phyloP scores from a whole-genome alignment of 2,113 vertebrate species.

The Ellobius talpinus region DNA sequence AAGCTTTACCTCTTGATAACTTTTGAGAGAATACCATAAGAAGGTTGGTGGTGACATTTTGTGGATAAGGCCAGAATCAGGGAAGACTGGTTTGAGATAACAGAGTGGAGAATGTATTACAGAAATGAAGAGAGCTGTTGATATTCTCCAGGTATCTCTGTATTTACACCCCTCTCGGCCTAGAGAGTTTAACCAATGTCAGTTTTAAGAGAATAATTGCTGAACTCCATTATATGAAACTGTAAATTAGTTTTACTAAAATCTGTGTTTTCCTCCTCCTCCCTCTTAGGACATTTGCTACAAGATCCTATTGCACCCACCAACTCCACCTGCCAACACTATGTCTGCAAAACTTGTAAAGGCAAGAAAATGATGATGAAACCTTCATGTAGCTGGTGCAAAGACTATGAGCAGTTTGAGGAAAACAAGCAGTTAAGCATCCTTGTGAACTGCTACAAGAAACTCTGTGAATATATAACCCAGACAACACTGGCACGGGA shows the following conservation, averaged over 20 bases:
- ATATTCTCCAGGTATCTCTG: conserved; percentile 24
- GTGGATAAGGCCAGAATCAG: conserved; percentile 29
- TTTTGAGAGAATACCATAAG: conserved; percentile 6
- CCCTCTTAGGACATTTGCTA: conserved; percentile 93
- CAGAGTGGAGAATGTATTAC: background rate
- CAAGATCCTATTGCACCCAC: conserved; percentile 96
- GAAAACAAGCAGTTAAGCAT: conserved; percentile 97
- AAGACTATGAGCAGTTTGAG: conserved; percentile 96
- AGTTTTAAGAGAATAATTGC: conserved; percentile 53
- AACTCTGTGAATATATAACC: conserved; percentile 95
- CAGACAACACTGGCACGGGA: conserved; percentile 93
- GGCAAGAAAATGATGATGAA: conserved; percentile 98
- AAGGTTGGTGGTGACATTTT: conserved; percentile 51
- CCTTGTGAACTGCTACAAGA: conserved; percentile 96
- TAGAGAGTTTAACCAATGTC: conserved; percentile 62
- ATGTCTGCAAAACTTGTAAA: conserved; percentile 96
- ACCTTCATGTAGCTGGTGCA: conserved; percentile 96
- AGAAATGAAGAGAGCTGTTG: conserved; percentile 39
- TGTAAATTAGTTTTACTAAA: conserved; percentile 70
- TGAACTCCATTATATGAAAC: conserved; percentile 52
- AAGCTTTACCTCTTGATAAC: background rate
- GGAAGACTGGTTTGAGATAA: conserved; percentile 62
- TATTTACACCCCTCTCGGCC: background rate
- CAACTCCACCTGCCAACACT: conserved; percentile 96
- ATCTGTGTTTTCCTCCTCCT: conserved; percentile 69